These are phyloP conservation scores for Corbicula japonica DNA, from an alignment of 2,888 invertebrate genomes.

Conservation along the genomic window DNA sequence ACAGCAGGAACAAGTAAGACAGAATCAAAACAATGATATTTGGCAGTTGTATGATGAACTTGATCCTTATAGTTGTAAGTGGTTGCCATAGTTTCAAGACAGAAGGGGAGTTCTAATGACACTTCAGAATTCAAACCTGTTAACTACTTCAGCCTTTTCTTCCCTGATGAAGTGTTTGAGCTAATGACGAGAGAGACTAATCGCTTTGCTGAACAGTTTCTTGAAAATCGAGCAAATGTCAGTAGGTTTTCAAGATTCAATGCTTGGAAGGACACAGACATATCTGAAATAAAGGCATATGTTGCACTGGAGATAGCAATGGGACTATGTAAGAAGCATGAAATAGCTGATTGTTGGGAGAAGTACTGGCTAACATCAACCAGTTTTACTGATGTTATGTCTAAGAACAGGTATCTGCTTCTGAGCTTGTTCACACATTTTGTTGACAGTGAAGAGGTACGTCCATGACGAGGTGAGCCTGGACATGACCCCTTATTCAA, in stretches of 20 bases:
- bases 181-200: constrained; percentile 34
- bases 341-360: constrained; percentile 33
- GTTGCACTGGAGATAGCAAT: constrained; percentile 41
- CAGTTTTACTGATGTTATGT: constrained; percentile 20
- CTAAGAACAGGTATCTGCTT: constrained; percentile 29
- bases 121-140: constrained; percentile 34
- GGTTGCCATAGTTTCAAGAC: too few species aligned
- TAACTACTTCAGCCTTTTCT: constrained; percentile 41
- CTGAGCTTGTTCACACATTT: constrained; percentile 31
- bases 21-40: too few species aligned
- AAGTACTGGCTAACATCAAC: constrained; percentile 30
- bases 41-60: too few species aligned
- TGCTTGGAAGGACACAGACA: constrained; percentile 24
- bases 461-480: constrained; percentile 15
- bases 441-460: constrained; percentile 12
- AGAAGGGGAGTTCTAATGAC: constrained; percentile 29
- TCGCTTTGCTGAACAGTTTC: constrained; percentile 24
- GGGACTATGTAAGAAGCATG: constrained; percentile 38
- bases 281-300: constrained; percentile 32
- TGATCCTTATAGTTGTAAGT: too few species aligned
- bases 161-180: constrained; percentile 40
- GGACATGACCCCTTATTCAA: constrained; percentile 21
- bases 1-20: too few species aligned
- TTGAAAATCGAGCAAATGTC: not conserved
- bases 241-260: constrained; percentile 6